Evolutionary conservation across 2,113 vertebrate genomes (phyloP), one percentile per base, ranked within the genome.

Genomic region (Strix uralensis): DNA sequence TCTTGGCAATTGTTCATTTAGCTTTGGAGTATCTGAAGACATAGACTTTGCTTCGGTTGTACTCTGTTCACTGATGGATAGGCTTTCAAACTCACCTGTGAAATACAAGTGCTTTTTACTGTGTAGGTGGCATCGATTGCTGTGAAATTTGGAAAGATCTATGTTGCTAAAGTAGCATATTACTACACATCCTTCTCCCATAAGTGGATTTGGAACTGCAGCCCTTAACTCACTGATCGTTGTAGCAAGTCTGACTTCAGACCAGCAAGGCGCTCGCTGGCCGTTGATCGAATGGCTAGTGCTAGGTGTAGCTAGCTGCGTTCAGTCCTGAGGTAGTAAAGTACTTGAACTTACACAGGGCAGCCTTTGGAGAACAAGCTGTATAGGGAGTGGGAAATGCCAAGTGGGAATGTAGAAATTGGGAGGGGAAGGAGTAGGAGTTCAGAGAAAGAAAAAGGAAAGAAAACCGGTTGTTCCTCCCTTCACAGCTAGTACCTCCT

Each of bases 251-350:
- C 54, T 77, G 88, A 44, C 30, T 72, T 65, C 29, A 58, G 77
- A 34, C 22, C 32, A 21, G 2, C 3, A 4, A 26, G 66, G 36
- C 1, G 1, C 6, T 29, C 0, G 7, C 25, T 46, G 57, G 10
- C 23, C 14, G 3, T 9, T 27, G 57, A 47, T 71, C 20, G 55
- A 18, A 19, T 47, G 25, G 44, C 38, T 63, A 2, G 11, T 67
- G 63, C 51, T 61, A 15, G 32, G 10, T 44, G 72, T 34, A 55
- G n/a, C 32, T 40, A 6, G 36, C 32, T 21, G 5, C 6, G 0
- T 46, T 62, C 73, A 42, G 23, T 29, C 20, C 8, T 47, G 66
- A 15, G 13, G 55, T 57, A 71, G 51, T 52, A 40, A 46, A 46
- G 80, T n/a, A 6, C 38, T 74, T 14, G 17, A 52, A 23, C 49